phyloP scores from a whole-genome alignment of 1,140 invertebrate genomes.

The Venturia canescens region DNA sequence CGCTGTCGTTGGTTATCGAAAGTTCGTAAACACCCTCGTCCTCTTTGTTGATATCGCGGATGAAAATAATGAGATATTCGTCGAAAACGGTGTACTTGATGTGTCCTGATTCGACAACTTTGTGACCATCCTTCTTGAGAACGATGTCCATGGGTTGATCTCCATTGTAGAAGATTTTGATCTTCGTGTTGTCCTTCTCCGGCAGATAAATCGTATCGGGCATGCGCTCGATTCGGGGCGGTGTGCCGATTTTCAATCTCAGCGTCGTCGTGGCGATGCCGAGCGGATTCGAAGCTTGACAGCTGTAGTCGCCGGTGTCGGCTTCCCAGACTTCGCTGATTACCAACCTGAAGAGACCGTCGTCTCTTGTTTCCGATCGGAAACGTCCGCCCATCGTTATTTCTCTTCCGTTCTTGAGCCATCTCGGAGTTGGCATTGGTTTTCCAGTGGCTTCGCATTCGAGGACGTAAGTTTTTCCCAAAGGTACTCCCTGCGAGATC shows the following conservation, averaged over 20 bases:
- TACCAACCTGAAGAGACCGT: constrained; percentile 90
- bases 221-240: constrained; percentile 95
- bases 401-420: constrained; percentile 96
- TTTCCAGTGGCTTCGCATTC: constrained; percentile 94
- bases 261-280: constrained; percentile 92
- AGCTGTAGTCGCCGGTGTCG: constrained; percentile 97
- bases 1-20: constrained; percentile 94
- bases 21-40: constrained; percentile 93
- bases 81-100: constrained; percentile 97
- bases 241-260: constrained; percentile 92
- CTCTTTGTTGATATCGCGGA: constrained; percentile 90
- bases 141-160: constrained; percentile 93
- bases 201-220: constrained; percentile 93
- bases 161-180: constrained; percentile 95
- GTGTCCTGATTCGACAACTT: constrained; percentile 86
- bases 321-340: constrained; percentile 93
- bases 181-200: constrained; percentile 96
- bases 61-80: constrained; percentile 96
- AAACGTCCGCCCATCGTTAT: constrained; percentile 85
- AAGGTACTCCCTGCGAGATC: constrained; percentile 86
- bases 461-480: constrained; percentile 91
- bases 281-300: constrained; percentile 94
- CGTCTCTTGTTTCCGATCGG: constrained; percentile 85
- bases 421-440: constrained; percentile 91
- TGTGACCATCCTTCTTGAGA: constrained; percentile 88